Evolutionary conservation across 1,140 invertebrate species (phyloP).

Genomic region (Ptiloglossa arizonensis): DNA sequence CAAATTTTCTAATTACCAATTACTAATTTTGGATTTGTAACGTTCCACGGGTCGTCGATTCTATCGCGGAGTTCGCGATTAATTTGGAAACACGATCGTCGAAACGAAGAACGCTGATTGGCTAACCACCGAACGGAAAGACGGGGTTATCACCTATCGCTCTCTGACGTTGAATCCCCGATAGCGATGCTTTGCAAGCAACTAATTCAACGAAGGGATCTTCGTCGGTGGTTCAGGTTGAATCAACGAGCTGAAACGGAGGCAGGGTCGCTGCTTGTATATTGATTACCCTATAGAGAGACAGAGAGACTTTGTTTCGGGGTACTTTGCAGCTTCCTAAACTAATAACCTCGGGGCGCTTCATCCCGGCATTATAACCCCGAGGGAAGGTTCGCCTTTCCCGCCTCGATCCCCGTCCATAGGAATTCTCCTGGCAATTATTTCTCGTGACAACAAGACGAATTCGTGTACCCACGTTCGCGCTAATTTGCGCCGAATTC

Average conservation of each 20-base stretch:
- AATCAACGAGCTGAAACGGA: slow-evolving; percentile 65
- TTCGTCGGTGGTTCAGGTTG: slow-evolving; percentile 29
- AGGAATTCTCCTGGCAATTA: slow-evolving; percentile 61
- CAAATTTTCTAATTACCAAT: no score
- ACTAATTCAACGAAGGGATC: slow-evolving; percentile 53
- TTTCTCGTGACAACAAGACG: slow-evolving; percentile 66
- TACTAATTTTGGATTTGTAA: no score
- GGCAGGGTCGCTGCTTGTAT: slow-evolving; percentile 68
- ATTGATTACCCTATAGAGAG: slow-evolving; percentile 75
- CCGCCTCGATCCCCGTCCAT: slow-evolving; percentile 30
- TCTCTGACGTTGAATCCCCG: slow-evolving; percentile 23
- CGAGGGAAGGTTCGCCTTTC: slow-evolving; percentile 45
- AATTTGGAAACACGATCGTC: slow-evolving; percentile 19
- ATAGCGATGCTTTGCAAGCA: slow-evolving; percentile 39
- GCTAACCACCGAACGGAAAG: slow-evolving; percentile 1
- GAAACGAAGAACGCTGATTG: neutral
- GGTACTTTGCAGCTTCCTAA: slow-evolving; percentile 77
- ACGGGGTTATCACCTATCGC: slow-evolving; percentile 42
- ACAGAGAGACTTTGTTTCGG: slow-evolving; percentile 69
- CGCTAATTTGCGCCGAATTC: slow-evolving; percentile 73
- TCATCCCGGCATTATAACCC: slow-evolving; percentile 66
- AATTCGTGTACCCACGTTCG: slow-evolving; percentile 47
- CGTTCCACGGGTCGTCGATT: no score
- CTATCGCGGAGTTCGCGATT: slow-evolving; percentile 31
- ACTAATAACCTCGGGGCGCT: slow-evolving; percentile 76